Evolutionary conservation across 2,797 vertebrate species (phyloP).

Genomic region (Erpetoichthys calabaricus): DNA sequence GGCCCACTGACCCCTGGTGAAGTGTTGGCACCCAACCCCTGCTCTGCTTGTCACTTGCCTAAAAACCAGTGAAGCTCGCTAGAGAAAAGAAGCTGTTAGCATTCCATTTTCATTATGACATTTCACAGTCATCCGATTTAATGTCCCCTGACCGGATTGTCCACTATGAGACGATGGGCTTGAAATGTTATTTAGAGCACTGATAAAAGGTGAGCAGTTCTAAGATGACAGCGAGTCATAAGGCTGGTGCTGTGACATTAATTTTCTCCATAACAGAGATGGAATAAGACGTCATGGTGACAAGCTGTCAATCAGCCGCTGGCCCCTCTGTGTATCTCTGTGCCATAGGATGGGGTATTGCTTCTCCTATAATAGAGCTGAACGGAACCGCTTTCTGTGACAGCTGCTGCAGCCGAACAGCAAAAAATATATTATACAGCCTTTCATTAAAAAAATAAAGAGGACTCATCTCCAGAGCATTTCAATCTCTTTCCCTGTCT

Average conservation of each 20-base stretch:
- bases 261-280: conserved; percentile 87
- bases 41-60: conserved; percentile 66
- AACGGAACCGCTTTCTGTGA: conserved; percentile 56
- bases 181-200: conserved; percentile 86
- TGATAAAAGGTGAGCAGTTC: conserved; percentile 94
- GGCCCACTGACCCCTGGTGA: conserved; percentile 83
- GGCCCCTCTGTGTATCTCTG: conserved; percentile 55
- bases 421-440: conserved; percentile 74
- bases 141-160: conserved; percentile 82
- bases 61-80: conserved; percentile 66
- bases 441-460: conserved; percentile 88
- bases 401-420: conserved; percentile 63
- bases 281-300: conserved; percentile 95
- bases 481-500: conserved; percentile 69
- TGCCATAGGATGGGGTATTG: conserved; percentile 60
- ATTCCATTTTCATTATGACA: conserved; percentile 83
- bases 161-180: conserved; percentile 73
- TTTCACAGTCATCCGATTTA: conserved; percentile 84
- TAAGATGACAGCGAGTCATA: conserved; percentile 90
- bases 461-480: conserved; percentile 76
- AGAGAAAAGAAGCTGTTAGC: conserved; percentile 71
- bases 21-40: conserved; percentile 71
- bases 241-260: conserved; percentile 74
- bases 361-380: conserved; percentile 69
- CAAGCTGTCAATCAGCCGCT: conserved; percentile 87